A percentile compares a stretch with the other conserved stretches of the same genome.
Evolutionary conservation across 2,888 invertebrate species (phyloP).

Genomic region (Pollenia amentaria): DNA sequence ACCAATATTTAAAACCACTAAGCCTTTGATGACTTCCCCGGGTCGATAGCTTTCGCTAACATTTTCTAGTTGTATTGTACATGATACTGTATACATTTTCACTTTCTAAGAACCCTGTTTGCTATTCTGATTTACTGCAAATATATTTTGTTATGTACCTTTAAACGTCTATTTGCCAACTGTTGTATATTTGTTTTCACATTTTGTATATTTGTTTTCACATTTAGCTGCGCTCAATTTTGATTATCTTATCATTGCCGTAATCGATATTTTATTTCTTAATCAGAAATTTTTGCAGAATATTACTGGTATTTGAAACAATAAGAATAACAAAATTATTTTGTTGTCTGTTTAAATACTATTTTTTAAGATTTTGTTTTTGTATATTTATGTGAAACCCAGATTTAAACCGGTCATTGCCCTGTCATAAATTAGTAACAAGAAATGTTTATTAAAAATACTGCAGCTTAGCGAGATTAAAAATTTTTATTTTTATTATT

Average conservation of each 20-base stretch:
- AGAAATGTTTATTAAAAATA: too few relatives aligned
- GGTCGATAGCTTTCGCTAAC: slow-evolving; percentile 76
- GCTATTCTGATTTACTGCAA: background rate
- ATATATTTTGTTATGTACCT: background rate
- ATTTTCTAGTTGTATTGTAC: slow-evolving; percentile 77
- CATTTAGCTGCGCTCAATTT: background rate
- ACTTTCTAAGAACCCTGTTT: slow-evolving; percentile 2
- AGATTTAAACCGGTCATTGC: too few relatives aligned
- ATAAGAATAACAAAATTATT: too few relatives aligned
- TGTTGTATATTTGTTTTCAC: slow-evolving; percentile 1
- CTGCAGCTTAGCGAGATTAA: too few relatives aligned
- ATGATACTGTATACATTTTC: slow-evolving; percentile 54
- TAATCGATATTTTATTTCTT: slow-evolving; percentile 12
- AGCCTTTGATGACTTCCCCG: slow-evolving; percentile 79
- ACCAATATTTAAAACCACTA: slow-evolving; percentile 72
- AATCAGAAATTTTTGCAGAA: too few relatives aligned
- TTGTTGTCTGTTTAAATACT: too few relatives aligned
- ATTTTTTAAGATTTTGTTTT: too few relatives aligned
- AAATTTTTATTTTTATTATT: too few relatives aligned
- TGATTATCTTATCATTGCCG: slow-evolving; percentile 53
- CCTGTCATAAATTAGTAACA: too few relatives aligned
- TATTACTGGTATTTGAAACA: too few relatives aligned
- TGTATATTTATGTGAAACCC: too few relatives aligned
- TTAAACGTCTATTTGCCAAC: background rate
- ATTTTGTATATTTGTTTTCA: slow-evolving; percentile 23